Percentiles rank a stretch among this genome's conserved stretches.
Conservation (phyloP, 1,140 invertebrate species). For the Heterodera carotae region DNA sequence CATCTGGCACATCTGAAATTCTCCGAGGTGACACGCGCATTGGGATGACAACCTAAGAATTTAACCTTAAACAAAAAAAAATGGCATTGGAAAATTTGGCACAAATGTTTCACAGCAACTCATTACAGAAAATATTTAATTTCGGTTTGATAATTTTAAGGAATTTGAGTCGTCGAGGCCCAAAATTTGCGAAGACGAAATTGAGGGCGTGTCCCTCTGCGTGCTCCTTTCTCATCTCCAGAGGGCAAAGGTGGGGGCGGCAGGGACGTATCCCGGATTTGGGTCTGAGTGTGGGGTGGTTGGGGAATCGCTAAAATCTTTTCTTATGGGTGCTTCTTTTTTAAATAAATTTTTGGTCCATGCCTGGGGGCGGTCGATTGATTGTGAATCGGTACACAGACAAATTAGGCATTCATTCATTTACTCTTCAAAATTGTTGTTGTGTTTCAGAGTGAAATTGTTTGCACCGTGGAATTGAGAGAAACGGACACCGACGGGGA, state of each 20-base stretch:
- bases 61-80: too few relatives aligned
- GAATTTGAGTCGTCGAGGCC: constrained; percentile 48
- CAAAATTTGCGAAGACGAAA: constrained; percentile 56
- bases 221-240: constrained; percentile 58
- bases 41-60: too few relatives aligned
- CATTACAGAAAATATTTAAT: too few relatives aligned
- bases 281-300: too few relatives aligned
- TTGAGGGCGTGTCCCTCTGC: constrained; percentile 60
- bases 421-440: constrained; percentile 16
- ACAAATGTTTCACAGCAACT: too few relatives aligned
- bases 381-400: too few relatives aligned
- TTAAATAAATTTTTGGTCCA: too few relatives aligned
- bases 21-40: constrained; percentile 41
- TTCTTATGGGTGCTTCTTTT: too few relatives aligned
- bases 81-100: too few relatives aligned
- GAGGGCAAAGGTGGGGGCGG: constrained; percentile 44
- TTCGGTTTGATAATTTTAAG: constrained; percentile 6
- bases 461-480: constrained; percentile 49
- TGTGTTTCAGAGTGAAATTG: constrained; percentile 52
- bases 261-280: too few relatives aligned
- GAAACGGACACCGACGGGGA: constrained; percentile 32
- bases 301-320: constrained; percentile 22
- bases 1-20: constrained; percentile 58
- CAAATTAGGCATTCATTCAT: too few relatives aligned
- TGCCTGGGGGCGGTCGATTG: too few relatives aligned